Evolutionary conservation across 2,888 invertebrate genomes (phyloP).

Genomic region (Ryuthela nishihirai): DNA sequence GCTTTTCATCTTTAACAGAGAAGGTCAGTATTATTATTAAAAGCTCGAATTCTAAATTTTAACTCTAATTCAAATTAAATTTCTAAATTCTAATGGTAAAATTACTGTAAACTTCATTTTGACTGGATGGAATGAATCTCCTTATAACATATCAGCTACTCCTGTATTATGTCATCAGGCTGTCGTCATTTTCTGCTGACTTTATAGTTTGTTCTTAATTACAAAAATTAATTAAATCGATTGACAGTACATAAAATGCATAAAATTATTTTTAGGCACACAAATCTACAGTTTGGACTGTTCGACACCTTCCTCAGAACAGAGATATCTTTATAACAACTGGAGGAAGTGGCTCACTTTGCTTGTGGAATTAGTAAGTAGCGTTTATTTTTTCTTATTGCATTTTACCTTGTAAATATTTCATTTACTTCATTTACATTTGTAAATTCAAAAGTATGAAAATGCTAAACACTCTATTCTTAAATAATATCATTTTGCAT

Average conservation of each 20-base stretch:
- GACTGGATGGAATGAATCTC: too few species aligned
- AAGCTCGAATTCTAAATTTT: neutral
- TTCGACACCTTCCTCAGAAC: constrained; percentile 86
- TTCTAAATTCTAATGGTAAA: too few species aligned
- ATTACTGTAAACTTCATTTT: too few species aligned
- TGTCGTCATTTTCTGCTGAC: too few species aligned
- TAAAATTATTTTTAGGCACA: constrained; percentile 54
- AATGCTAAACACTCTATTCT: too few species aligned
- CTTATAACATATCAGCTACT: too few species aligned
- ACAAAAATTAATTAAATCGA: too few species aligned
- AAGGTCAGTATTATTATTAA: constrained; percentile 54
- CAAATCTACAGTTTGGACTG: constrained; percentile 83
- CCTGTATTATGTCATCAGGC: too few species aligned
- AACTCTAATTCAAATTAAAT: neutral
- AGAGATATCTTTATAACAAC: constrained; percentile 86
- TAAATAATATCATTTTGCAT: too few species aligned
- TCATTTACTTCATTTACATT: too few species aligned
- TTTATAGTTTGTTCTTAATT: constrained; percentile 5
- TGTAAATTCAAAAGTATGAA: neutral
- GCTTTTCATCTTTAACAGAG: constrained; percentile 65
- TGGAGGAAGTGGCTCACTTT: constrained; percentile 84
- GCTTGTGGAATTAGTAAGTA: constrained; percentile 90
- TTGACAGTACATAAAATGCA: too few species aligned
- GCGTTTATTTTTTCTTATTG: neutral
- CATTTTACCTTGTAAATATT: neutral